These are phyloP conservation scores for Trachemys scripta DNA, from an alignment of 2,113 vertebrate species.

Conservation along the genomic window DNA sequence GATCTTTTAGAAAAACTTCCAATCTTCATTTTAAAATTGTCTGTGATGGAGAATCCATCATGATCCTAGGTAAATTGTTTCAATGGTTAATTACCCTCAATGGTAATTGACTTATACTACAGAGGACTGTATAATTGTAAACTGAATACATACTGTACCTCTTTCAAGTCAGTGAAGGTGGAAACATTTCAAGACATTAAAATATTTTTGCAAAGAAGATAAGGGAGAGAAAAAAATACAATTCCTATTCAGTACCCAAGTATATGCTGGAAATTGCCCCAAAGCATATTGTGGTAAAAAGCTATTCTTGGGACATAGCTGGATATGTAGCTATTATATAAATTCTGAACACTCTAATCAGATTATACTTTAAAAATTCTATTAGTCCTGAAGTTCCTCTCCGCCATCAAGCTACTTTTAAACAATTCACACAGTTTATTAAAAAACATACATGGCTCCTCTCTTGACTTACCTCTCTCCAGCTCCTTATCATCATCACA, in stretches of 20 bases:
- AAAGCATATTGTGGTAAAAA: not conserved
- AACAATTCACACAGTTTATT: not conserved
- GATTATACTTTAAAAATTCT: not conserved
- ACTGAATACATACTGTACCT: not conserved
- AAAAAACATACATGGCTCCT: not conserved
- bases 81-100: too few relatives aligned
- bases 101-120: not conserved
- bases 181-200: not conserved
- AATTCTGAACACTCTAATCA: not conserved
- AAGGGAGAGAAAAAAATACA: not conserved
- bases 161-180: not conserved
- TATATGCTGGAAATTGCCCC: not conserved
- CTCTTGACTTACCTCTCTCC: constrained; percentile 90
- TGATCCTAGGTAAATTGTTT: too few relatives aligned
- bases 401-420: not conserved
- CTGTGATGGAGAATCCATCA: too few relatives aligned
- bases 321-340: accelerated
- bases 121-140: not conserved
- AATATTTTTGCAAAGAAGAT: not conserved
- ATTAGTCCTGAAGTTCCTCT: not conserved
- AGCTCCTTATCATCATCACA: constrained; percentile 92
- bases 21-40: too few relatives aligned
- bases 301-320: accelerated
- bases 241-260: not conserved
- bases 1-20: too few relatives aligned